Base-by-base conservation (phyloP, 2,797 vertebrate genomes). In the Propithecus deckenii region DNA sequence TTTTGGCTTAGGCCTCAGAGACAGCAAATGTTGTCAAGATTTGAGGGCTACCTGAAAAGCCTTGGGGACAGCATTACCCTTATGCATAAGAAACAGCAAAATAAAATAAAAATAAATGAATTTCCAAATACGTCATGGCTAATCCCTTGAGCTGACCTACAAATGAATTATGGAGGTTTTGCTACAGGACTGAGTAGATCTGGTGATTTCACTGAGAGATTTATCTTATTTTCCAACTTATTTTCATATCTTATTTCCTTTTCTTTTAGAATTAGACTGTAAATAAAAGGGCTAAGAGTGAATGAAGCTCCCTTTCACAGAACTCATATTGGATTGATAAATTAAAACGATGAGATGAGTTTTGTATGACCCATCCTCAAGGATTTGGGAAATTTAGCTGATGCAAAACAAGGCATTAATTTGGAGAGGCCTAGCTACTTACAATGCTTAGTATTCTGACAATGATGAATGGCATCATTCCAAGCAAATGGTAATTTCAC, bases 361-460 rank as follows among this genome's bases (percentile, higher is more conserved):
- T 99, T 99, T 99, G 99, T 98, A 98, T 98, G 98, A 98, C 98
- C 99, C 99, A 99, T 99, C 99, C 99, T 99, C 98, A 98, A 99
- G 99, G 99, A 99, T 99, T 99, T 99, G 99, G 99, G 99, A 99
- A 99, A 99, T 99, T 99, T 99, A 99, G 99, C 99, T 99, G 99
- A 99, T 99, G 99, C 99, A 99, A 99, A 99, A 99, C 99, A 99
- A 99, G 99, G 99, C 99, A 99, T 99, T 99, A 99, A 99, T 99
- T 99, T 99, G 99, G 99, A 99, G 99, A 99, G 99, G 99, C 99
- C 99, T 98, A 99, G 99, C 99, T 99, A 99, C 99, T 99, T 99
- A 99, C 99, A 98, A 99, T 99, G 99, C 99, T 99, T 99, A 99
- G 99, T 98, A 99, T 99, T 98, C 99, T 99, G 99, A 99, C 99